Evolutionary conservation across 2,113 vertebrate species (phyloP).

Genomic region (Aspiorhynchus laticeps): DNA sequence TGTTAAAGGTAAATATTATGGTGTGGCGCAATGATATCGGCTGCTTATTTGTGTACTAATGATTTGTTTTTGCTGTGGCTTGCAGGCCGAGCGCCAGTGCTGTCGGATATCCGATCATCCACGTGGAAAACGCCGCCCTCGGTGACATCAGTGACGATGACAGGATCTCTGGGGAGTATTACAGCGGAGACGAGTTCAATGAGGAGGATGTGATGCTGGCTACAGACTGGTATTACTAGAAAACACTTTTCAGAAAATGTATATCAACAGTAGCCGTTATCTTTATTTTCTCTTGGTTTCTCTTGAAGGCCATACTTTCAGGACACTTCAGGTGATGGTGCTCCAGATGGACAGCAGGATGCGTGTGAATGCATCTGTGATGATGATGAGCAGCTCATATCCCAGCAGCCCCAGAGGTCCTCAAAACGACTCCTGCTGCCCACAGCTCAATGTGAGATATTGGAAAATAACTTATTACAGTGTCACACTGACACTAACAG

Average conservation of each 20-base stretch:
- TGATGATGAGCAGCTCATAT: constrained; percentile 82
- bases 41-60: not conserved
- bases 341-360: constrained; percentile 81
- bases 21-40: not conserved
- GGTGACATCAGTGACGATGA: constrained; percentile 81
- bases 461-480: not conserved
- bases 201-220: constrained; percentile 86
- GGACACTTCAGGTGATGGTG: constrained; percentile 69
- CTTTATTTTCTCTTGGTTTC: not conserved
- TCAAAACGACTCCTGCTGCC: constrained; percentile 88
- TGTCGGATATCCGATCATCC: constrained; percentile 80
- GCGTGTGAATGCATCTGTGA: constrained; percentile 79
- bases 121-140: constrained; percentile 74
- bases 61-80: not conserved
- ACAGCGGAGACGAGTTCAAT: constrained; percentile 88
- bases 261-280: not conserved
- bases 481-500: not conserved
- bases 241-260: not conserved
- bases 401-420: constrained; percentile 80
- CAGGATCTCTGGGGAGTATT: constrained; percentile 82
- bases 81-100: constrained; percentile 84
- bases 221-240: constrained; percentile 77
- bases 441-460: constrained; percentile 84
- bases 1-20: not conserved
- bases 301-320: constrained; percentile 66